These are phyloP conservation scores for Gymnorhina tibicen DNA, from an alignment of 2,113 vertebrate genomes.

Conservation along the genomic window DNA sequence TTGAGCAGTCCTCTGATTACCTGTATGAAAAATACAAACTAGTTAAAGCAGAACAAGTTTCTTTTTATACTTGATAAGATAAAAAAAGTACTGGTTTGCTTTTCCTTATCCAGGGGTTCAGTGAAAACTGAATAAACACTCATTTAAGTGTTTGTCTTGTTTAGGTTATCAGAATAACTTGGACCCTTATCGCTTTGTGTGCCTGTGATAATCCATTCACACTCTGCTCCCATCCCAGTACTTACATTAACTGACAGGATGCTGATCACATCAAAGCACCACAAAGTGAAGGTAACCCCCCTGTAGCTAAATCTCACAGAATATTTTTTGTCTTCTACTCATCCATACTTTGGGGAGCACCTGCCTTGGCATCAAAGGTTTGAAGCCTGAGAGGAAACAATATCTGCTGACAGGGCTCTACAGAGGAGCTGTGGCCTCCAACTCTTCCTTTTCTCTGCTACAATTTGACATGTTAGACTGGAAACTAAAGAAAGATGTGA, in stretches of 20 bases:
- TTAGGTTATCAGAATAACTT: background rate
- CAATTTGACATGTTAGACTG: background rate
- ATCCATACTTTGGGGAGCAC: background rate
- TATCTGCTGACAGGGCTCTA: background rate
- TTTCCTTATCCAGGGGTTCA: background rate
- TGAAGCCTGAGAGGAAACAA: background rate
- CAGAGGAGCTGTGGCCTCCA: background rate
- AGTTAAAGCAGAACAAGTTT: background rate
- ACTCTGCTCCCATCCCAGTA: background rate
- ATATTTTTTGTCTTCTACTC: background rate
- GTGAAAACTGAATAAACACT: background rate
- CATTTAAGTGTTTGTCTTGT: background rate
- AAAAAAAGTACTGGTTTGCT: background rate
- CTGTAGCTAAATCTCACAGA: background rate
- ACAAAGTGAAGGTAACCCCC: background rate
- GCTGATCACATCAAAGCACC: background rate
- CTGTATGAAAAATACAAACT: slow-evolving; percentile 64
- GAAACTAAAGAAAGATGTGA: background rate
- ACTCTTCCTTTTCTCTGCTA: background rate
- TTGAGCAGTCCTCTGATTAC: slow-evolving; percentile 94
- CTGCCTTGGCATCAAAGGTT: background rate
- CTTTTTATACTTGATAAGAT: background rate
- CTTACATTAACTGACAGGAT: background rate
- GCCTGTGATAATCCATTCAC: background rate
- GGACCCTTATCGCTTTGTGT: background rate